Conservation (phyloP, 2,797 vertebrate species). For the Clarias pachynema region DNA sequence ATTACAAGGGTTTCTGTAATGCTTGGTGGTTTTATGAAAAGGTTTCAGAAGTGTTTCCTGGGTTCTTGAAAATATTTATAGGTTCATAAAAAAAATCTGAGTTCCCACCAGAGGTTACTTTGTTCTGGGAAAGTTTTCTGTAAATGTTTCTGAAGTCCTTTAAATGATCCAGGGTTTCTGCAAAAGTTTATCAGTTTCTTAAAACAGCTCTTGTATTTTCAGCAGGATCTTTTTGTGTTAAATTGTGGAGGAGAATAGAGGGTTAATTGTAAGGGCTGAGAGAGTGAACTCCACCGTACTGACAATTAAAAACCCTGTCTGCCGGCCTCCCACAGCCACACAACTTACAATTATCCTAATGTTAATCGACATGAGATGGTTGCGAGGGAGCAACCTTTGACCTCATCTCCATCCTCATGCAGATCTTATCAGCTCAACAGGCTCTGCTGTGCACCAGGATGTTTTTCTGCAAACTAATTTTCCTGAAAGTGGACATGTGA, state of each 20-base stretch:
- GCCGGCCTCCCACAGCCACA: constrained; percentile 62
- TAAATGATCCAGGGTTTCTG: background rate
- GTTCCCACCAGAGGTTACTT: background rate
- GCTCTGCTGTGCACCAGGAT: constrained; percentile 57
- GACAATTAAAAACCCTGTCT: constrained; percentile 60
- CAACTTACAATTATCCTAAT: constrained; percentile 79
- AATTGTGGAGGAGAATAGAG: constrained; percentile 4
- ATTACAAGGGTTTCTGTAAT: background rate
- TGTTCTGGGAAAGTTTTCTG: background rate
- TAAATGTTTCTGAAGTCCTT: background rate
- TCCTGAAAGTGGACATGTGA: constrained; percentile 51
- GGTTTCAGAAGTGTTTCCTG: background rate
- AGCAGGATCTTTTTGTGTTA: background rate
- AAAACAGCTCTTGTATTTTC: background rate
- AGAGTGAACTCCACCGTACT: constrained; percentile 26
- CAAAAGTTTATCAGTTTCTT: background rate
- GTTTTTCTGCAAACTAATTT: constrained; percentile 70
- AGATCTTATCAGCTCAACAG: constrained; percentile 79
- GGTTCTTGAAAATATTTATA: background rate
- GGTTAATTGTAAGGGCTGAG: constrained; percentile 22
- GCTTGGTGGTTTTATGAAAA: background rate
- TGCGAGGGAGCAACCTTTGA: constrained; percentile 71
- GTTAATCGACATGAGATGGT: constrained; percentile 73
- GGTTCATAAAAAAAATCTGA: background rate
- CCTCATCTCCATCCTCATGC: constrained; percentile 68